Percentiles rank a stretch among this genome's conserved stretches.
Evolutionary conservation across 2,113 vertebrate genomes (phyloP).

Genomic region (cattle (Bos taurus)): ARS-UCD2.0 NC_037331.1:4021001-4021500

Average conservation of each 20-base stretch:
- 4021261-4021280: not conserved
- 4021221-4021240: not conserved
- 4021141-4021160: not conserved
- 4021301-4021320: not conserved
- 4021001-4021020: not conserved
- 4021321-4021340: not conserved
- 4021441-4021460: not conserved
- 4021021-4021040: not conserved
- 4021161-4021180: not conserved
- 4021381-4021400: not conserved
- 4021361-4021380: not conserved
- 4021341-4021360: not conserved
- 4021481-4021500: not conserved
- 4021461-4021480: not conserved
- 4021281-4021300: not conserved
- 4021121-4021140: not conserved
- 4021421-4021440: too few species aligned
- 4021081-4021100: not conserved
- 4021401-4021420: not conserved
- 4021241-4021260: not conserved
- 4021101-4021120: not conserved
- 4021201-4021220: fast-evolving
- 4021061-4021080: not conserved
- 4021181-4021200: not conserved
- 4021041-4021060: not conserved